Conservation (phyloP, 2,113 vertebrate genomes). For the Oncorhynchus gorbuscha region DNA sequence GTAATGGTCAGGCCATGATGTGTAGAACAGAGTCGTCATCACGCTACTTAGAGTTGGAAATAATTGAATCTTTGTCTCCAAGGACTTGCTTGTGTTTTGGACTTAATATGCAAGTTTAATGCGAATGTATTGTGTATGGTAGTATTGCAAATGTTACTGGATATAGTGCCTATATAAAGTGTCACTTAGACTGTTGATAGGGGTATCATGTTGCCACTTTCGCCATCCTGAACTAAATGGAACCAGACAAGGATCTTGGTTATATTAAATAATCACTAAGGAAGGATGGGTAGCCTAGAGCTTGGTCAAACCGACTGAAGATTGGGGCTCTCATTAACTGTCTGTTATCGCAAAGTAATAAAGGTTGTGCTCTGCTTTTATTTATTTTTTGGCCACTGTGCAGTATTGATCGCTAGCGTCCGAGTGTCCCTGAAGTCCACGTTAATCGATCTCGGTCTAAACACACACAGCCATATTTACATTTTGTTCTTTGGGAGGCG, state of each 20-base stretch:
- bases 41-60: conserved; percentile 5
- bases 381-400: conserved; percentile 37
- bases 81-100: not conserved
- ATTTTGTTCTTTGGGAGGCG: conserved; percentile 48
- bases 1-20: not conserved
- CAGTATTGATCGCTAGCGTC: conserved; percentile 59
- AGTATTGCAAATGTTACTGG: too few species aligned
- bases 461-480: conserved; percentile 41
- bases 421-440: conserved; percentile 54
- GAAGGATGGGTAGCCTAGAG: not conserved
- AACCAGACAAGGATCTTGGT: not conserved
- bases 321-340: conserved; percentile 15
- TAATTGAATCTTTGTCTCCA: conserved; percentile 32
- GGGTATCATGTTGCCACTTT: too few species aligned
- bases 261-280: not conserved
- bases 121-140: too few species aligned
- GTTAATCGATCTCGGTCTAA: conserved; percentile 60
- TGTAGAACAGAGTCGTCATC: conserved; percentile 7
- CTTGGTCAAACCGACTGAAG: conserved; percentile 13
- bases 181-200: too few species aligned
- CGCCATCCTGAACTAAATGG: not conserved
- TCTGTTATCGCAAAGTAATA: conserved; percentile 26
- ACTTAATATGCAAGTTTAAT: too few species aligned
- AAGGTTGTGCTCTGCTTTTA: conserved; percentile 42
- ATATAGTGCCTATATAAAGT: too few species aligned